Evolutionary conservation across 2,797 vertebrate genomes (phyloP).

Genomic region (Pipistrellus nathusii): DNA sequence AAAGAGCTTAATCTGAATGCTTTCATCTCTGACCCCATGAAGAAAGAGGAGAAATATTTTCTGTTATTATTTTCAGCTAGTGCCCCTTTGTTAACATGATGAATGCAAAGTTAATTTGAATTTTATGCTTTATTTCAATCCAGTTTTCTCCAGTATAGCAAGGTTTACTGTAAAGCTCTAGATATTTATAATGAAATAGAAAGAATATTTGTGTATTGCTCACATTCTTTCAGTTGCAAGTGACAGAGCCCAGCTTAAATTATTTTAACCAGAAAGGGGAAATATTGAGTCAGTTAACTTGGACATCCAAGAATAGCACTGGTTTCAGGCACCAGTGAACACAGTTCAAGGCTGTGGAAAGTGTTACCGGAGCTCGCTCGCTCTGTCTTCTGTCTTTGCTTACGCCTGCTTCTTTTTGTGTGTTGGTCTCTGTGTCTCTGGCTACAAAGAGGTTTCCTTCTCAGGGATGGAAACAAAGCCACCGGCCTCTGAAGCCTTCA

Average conservation of each 20-base stretch:
- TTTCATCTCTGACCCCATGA: background rate
- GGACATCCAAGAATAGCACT: background rate
- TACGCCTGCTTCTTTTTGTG: background rate
- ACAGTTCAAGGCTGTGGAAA: background rate
- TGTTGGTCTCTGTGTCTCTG: background rate
- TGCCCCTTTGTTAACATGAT: slow-evolving; percentile 29
- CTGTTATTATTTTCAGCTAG: background rate
- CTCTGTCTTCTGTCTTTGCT: slow-evolving; percentile 5
- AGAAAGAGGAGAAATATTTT: background rate
- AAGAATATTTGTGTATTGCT: slow-evolving; percentile 26
- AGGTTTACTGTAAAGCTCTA: background rate
- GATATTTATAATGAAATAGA: background rate
- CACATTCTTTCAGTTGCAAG: background rate
- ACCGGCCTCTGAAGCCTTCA: background rate
- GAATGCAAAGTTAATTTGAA: slow-evolving; percentile 52
- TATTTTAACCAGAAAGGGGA: slow-evolving; percentile 41
- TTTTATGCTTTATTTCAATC: background rate
- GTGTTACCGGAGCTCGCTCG: background rate
- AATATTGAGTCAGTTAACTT: slow-evolving; percentile 21
- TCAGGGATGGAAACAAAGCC: background rate
- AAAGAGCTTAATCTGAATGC: background rate
- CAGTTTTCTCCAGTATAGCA: background rate
- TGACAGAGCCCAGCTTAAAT: background rate
- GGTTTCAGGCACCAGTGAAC: background rate
- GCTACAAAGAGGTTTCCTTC: background rate